A percentile compares a stretch with the other conserved stretches of the same genome.
Conservation (phyloP, 2,113 vertebrate species). For the Barnardius zonarius region DNA sequence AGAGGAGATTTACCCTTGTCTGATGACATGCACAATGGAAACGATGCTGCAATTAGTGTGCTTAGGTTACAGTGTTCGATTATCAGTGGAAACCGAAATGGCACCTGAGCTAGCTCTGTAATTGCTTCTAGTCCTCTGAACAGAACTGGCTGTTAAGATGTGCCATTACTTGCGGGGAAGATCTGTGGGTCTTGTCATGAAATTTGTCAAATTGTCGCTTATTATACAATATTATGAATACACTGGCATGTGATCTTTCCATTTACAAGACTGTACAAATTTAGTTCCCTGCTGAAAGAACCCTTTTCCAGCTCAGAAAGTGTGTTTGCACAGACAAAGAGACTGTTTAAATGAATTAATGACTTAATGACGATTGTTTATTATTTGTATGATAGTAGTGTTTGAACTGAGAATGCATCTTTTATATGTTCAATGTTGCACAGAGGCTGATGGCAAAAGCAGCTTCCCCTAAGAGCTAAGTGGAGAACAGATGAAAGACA, state of each 20-base stretch:
- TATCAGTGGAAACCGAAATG: background rate
- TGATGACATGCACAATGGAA: background rate
- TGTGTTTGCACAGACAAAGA: background rate
- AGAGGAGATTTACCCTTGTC: background rate
- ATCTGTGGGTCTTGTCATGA: background rate
- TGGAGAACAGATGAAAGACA: background rate
- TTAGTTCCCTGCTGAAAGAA: background rate
- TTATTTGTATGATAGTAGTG: constrained; percentile 1
- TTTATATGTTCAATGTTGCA: background rate
- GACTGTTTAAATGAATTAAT: background rate
- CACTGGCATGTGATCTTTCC: background rate
- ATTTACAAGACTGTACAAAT: background rate
- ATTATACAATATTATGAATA: background rate
- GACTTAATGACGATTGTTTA: constrained; percentile 49
- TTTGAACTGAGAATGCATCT: constrained; percentile 6
- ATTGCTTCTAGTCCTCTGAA: background rate
- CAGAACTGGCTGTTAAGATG: background rate
- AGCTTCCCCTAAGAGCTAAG: background rate
- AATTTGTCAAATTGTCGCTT: background rate
- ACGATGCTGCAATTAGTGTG: background rate
- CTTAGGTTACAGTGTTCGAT: background rate
- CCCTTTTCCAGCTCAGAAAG: background rate
- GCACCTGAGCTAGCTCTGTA: background rate
- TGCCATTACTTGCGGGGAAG: background rate
- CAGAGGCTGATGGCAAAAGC: background rate